Percentiles rank a stretch among this genome's conserved stretches.
These are phyloP conservation scores for Sporophila hypoxantha DNA, from an alignment of 2,113 vertebrate species.

Conservation along the genomic window DNA sequence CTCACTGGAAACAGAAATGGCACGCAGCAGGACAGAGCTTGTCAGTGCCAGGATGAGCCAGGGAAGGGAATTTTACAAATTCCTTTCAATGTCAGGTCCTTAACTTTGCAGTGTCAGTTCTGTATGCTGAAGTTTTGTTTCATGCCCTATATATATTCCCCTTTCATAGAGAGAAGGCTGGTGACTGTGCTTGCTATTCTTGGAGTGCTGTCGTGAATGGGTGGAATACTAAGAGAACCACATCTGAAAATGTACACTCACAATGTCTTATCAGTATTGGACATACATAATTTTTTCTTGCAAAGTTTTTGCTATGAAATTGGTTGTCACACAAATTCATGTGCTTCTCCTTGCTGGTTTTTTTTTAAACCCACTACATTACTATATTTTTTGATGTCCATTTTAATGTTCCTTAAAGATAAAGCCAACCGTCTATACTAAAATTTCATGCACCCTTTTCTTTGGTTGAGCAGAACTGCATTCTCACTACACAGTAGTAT, in stretches of 20 bases:
- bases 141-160: constrained; percentile 53
- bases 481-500: constrained; percentile 55
- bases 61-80: constrained; percentile 53
- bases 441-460: constrained; percentile 72
- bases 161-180: constrained; percentile 49
- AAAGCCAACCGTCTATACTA: constrained; percentile 64
- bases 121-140: constrained; percentile 44
- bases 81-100: constrained; percentile 57
- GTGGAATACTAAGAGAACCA: constrained; percentile 66
- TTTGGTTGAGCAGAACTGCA: constrained; percentile 57
- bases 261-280: constrained; percentile 72
- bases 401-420: constrained; percentile 79
- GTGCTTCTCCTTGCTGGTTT: constrained; percentile 41
- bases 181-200: constrained; percentile 63
- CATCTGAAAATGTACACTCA: constrained; percentile 69
- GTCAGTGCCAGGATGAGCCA: not conserved
- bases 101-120: constrained; percentile 49
- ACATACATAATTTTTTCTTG: constrained; percentile 71
- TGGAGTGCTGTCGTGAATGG: constrained; percentile 56
- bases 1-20: not conserved
- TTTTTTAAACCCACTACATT: constrained; percentile 41
- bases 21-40: not conserved
- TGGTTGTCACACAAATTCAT: constrained; percentile 67
- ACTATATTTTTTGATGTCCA: constrained; percentile 70
- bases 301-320: constrained; percentile 74